These are phyloP conservation scores for Electrona antarctica DNA, from an alignment of 2,113 vertebrate genomes.

Conservation along the genomic window DNA sequence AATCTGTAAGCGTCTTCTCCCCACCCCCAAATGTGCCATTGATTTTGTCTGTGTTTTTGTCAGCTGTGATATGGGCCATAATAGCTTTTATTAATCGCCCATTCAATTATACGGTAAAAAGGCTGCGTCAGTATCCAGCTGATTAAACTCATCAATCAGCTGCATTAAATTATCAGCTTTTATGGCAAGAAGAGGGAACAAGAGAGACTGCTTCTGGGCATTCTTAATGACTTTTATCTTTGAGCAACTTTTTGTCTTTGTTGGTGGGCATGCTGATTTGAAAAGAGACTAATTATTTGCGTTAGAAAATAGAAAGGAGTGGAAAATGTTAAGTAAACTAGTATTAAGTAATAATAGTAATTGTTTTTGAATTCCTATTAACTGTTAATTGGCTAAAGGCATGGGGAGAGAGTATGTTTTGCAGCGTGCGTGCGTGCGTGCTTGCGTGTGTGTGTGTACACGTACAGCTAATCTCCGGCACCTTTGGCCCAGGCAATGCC, in stretches of 20 bases:
- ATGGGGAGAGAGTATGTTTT: too few species aligned
- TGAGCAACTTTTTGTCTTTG: slow-evolving; percentile 33
- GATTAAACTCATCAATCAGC: slow-evolving; percentile 73
- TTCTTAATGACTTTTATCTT: slow-evolving; percentile 53
- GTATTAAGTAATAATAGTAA: not conserved
- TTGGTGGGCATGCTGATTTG: not conserved
- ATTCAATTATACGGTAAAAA: slow-evolving; percentile 72
- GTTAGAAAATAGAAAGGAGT: slow-evolving; percentile 4
- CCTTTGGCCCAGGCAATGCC: too few species aligned
- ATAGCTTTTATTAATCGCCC: slow-evolving; percentile 69
- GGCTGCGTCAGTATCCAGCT: slow-evolving; percentile 50
- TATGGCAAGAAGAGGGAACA: slow-evolving; percentile 27
- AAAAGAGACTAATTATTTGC: slow-evolving; percentile 2
- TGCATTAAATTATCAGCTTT: slow-evolving; percentile 60
- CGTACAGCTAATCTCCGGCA: too few species aligned
- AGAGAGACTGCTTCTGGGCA: slow-evolving; percentile 32
- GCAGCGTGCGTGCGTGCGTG: too few species aligned
- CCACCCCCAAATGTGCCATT: slow-evolving; percentile 26
- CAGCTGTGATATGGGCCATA: slow-evolving; percentile 51
- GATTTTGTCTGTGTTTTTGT: slow-evolving; percentile 49
- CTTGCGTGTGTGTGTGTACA: too few species aligned
- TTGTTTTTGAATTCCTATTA: slow-evolving; percentile 3
- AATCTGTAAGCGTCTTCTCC: slow-evolving; percentile 3
- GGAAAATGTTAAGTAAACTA: not conserved
- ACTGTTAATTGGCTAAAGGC: not conserved